Evolutionary conservation across 2,888 invertebrate species (phyloP).

Genomic region (Spodoptera picta): DNA sequence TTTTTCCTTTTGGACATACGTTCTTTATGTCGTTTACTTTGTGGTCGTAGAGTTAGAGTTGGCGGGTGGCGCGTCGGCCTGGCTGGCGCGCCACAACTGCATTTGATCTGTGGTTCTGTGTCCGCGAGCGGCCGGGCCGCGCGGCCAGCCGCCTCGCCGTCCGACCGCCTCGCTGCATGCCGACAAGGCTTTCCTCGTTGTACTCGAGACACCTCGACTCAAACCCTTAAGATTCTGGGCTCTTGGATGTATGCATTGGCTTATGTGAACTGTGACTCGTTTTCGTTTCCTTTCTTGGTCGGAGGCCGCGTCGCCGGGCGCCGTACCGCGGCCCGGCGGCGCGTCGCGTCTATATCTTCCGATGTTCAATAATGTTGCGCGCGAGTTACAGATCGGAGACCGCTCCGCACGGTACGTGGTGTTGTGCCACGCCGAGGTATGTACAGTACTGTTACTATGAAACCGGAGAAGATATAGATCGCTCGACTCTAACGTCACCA

Average conservation of each 20-base stretch:
- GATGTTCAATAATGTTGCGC: constrained; percentile 60
- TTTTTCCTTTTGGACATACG: constrained; percentile 71
- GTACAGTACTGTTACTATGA: constrained; percentile 60
- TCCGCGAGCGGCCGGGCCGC: constrained; percentile 77
- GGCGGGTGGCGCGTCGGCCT: constrained; percentile 83
- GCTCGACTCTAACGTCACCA: constrained; percentile 82
- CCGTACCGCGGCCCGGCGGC: constrained; percentile 74
- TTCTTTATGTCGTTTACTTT: constrained; percentile 84
- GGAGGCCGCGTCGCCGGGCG: constrained; percentile 78
- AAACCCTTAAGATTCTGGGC: constrained; percentile 89
- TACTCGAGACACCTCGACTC: constrained; percentile 86
- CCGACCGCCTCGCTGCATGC: constrained; percentile 86
- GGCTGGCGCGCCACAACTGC: constrained; percentile 84
- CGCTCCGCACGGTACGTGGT: constrained; percentile 61
- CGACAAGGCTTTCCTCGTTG: constrained; percentile 87
- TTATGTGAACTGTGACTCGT: constrained; percentile 89
- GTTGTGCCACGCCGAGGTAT: constrained; percentile 66
- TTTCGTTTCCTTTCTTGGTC: constrained; percentile 89
- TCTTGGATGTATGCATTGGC: constrained; percentile 89
- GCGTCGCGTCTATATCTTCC: constrained; percentile 86
- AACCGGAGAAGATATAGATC: constrained; percentile 84
- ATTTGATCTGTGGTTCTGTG: constrained; percentile 89
- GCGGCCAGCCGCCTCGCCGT: constrained; percentile 64
- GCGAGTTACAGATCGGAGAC: constrained; percentile 63
- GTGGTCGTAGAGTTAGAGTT: constrained; percentile 86